These are phyloP conservation scores for Corythaeola cristata DNA, from an alignment of 2,113 vertebrate species.

Conservation along the genomic window DNA sequence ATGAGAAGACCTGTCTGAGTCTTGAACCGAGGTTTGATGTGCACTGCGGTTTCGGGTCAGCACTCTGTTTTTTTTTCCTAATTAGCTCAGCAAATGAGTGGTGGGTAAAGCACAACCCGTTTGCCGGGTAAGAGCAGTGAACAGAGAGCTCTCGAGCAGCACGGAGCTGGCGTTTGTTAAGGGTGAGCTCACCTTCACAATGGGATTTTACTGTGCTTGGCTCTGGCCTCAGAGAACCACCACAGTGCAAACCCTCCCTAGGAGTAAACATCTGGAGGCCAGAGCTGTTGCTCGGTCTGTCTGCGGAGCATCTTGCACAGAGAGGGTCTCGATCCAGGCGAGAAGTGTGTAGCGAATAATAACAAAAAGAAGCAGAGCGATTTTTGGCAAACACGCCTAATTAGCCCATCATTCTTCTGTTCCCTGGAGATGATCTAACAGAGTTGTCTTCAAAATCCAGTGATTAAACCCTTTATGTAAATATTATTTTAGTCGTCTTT, in stretches of 20 bases:
- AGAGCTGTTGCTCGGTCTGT: neutral
- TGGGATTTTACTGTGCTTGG: conserved; percentile 24
- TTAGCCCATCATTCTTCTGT: neutral
- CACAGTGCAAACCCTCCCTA: neutral
- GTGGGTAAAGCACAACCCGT: neutral
- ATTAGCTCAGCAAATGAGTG: neutral
- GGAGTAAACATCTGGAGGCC: conserved; percentile 41
- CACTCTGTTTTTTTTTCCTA: neutral
- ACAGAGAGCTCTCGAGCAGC: neutral
- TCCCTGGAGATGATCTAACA: conserved; percentile 3
- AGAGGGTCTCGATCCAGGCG: neutral
- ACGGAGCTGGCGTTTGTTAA: neutral
- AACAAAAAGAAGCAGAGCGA: neutral
- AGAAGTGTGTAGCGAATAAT: neutral
- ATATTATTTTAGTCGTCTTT: conserved; percentile 45
- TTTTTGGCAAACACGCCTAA: conserved; percentile 18
- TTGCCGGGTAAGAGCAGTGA: neutral
- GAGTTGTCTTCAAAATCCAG: conserved; percentile 20
- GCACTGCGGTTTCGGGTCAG: neutral
- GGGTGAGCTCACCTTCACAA: neutral
- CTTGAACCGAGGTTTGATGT: neutral
- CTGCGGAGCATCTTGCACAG: neutral
- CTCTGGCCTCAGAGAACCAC: neutral
- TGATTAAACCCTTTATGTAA: conserved; percentile 41
- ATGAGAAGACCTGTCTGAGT: neutral